phyloP scores from a whole-genome alignment of 2,113 vertebrate genomes.

The Macrotis lagotis region DNA sequence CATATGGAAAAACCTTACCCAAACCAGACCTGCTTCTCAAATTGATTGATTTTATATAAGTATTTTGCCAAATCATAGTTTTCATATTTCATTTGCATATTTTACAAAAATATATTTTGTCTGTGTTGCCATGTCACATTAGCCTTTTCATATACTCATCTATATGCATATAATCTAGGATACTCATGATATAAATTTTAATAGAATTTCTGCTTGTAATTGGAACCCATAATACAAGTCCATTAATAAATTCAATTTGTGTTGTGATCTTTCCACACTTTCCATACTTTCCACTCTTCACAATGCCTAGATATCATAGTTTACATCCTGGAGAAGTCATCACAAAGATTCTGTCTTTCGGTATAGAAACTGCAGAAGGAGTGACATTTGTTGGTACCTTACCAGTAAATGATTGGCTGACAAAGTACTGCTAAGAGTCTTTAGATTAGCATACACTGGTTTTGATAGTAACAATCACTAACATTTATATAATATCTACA shows the following conservation, averaged over 20 bases:
- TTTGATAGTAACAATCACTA: not conserved
- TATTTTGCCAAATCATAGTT: not conserved
- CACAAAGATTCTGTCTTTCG: not conserved
- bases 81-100: not conserved
- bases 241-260: not conserved
- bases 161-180: not conserved
- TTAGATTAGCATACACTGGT: not conserved
- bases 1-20: not conserved
- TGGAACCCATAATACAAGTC: not conserved
- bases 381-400: not conserved
- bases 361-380: not conserved
- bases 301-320: not conserved
- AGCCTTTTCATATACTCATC: not conserved
- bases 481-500: not conserved
- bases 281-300: no score
- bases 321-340: not conserved
- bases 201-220: not conserved
- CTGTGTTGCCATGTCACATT: not conserved
- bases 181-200: not conserved
- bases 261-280: not conserved
- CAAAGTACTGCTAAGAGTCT: not conserved
- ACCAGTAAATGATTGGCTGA: not conserved
- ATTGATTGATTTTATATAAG: conserved; percentile 2
- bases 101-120: not conserved
- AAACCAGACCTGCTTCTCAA: not conserved